phyloP scores from a whole-genome alignment of 2,113 vertebrate species.

The Gopherus flavomarginatus region DNA sequence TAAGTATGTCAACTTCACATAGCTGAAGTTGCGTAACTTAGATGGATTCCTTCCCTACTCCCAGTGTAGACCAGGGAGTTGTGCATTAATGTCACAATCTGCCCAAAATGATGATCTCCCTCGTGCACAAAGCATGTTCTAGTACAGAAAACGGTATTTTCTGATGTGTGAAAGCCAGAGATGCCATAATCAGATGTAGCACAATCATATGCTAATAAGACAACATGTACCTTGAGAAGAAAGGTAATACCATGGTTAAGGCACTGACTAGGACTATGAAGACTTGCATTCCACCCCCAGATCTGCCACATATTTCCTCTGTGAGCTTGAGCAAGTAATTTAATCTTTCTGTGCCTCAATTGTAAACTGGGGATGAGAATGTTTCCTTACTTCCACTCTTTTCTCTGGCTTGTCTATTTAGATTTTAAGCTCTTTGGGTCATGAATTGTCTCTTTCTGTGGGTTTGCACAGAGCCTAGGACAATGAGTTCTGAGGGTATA shows the following conservation, averaged over 20 bases:
- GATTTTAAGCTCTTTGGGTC: not conserved
- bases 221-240: not conserved
- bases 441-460: not conserved
- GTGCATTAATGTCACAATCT: not conserved
- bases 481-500: not conserved
- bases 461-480: accelerated
- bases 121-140: not conserved
- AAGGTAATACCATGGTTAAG: not conserved
- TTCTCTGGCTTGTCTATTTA: not conserved
- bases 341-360: not conserved
- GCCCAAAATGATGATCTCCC: not conserved
- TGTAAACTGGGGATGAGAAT: not conserved
- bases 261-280: not conserved
- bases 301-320: not conserved
- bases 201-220: not conserved
- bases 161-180: not conserved
- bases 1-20: no score
- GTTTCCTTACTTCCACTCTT: not conserved
- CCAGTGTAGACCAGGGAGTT: not conserved
- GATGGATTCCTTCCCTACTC: no score
- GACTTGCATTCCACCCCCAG: not conserved
- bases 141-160: not conserved
- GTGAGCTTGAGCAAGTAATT: not conserved
- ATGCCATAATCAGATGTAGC: not conserved
- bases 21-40: no score